These are phyloP conservation scores for Mythimna albipuncta DNA, from an alignment of 2,888 invertebrate genomes.

Conservation along the genomic window DNA sequence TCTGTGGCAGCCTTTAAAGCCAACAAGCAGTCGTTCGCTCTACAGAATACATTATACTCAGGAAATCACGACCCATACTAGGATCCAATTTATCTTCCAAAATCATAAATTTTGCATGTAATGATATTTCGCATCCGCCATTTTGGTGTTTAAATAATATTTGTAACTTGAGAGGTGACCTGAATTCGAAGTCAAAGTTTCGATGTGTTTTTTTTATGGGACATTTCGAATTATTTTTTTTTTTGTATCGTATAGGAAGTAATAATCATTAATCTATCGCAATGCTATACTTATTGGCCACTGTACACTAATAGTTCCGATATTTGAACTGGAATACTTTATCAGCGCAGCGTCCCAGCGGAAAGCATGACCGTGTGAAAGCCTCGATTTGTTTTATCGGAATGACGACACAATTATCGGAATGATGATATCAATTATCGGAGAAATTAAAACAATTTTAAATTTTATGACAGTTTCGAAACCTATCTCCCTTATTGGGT, in stretches of 20 bases:
- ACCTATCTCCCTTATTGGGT: background rate
- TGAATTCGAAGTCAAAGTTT: constrained; percentile 19
- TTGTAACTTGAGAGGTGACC: constrained; percentile 25
- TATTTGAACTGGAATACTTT: constrained; percentile 4
- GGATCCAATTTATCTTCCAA: constrained; percentile 88
- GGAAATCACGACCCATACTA: constrained; percentile 88
- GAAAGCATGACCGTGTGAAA: constrained; percentile 23
- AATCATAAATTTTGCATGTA: constrained; percentile 87
- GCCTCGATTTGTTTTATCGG: constrained; percentile 10
- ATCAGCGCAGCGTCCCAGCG: background rate
- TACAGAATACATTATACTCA: constrained; percentile 87
- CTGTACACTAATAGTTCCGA: background rate
- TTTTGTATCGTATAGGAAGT: constrained; percentile 13
- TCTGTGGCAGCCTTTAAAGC: constrained; percentile 84
- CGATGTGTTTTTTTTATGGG: background rate
- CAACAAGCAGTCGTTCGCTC: constrained; percentile 74
- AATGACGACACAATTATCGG: constrained; percentile 3
- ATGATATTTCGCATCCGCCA: constrained; percentile 86
- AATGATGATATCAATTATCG: background rate
- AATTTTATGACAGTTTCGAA: constrained; percentile 5
- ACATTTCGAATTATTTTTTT: constrained; percentile 6
- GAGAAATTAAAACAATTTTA: background rate
- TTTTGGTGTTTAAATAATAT: constrained; percentile 70
- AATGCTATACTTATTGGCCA: background rate
- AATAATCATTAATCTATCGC: constrained; percentile 2